Conservation (phyloP, 2,797 vertebrate species). For the Phylloscopus collybita region DNA sequence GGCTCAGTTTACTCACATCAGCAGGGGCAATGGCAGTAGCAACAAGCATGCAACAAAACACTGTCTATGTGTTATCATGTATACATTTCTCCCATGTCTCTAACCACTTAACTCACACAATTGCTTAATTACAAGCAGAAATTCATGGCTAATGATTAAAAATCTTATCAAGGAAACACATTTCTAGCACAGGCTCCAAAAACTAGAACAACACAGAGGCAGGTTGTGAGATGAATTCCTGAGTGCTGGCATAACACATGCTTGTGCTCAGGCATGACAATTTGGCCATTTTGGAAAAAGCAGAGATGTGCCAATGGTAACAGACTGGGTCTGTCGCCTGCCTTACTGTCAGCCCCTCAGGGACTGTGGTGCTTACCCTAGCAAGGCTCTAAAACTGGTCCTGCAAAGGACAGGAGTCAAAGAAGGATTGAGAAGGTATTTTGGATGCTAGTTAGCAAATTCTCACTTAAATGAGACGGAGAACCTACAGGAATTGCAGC, state of each 20-base stretch:
- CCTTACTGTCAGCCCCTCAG: background rate
- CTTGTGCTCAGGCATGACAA: background rate
- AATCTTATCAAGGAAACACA: slow-evolving; percentile 24
- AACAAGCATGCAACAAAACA: background rate
- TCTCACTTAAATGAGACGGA: slow-evolving; percentile 46
- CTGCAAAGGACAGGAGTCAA: slow-evolving; percentile 19
- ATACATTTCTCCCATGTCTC: background rate
- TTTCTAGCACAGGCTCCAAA: background rate
- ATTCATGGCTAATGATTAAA: slow-evolving; percentile 4
- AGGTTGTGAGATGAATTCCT: background rate
- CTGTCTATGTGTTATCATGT: background rate
- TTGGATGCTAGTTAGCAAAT: slow-evolving; percentile 69
- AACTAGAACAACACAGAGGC: background rate
- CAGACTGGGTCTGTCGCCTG: background rate
- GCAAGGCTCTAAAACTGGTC: background rate
- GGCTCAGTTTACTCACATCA: background rate
- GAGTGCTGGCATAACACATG: background rate
- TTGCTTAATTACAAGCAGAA: slow-evolving; percentile 5
- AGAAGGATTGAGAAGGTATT: slow-evolving; percentile 37
- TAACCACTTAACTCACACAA: slow-evolving; percentile 9
- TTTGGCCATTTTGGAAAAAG: background rate
- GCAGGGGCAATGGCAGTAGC: background rate
- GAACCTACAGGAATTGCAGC: slow-evolving; percentile 58
- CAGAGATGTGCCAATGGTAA: background rate
- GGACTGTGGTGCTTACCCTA: background rate